Evolutionary conservation across 2,113 vertebrate genomes (phyloP).

Genomic region (Pachyramphus minor): DNA sequence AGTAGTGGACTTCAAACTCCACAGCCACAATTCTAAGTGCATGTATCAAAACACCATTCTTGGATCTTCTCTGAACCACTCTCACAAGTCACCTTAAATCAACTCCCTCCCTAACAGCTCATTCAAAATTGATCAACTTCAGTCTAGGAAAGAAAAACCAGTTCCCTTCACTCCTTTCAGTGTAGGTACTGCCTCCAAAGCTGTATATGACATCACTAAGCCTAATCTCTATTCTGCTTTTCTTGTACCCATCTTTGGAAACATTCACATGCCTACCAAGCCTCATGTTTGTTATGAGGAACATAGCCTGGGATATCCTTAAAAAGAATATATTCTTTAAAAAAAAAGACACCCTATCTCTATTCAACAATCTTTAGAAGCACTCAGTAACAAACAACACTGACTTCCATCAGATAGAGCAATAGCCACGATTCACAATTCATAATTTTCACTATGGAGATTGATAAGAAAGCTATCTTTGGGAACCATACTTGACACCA

Average conservation of each 20-base stretch:
- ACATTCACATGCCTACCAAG: neutral
- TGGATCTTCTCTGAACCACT: neutral
- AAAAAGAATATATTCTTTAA: neutral
- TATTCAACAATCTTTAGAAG: neutral
- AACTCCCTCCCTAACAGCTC: neutral
- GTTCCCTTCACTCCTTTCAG: neutral
- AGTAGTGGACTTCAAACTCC: neutral
- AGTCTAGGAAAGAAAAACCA: neutral
- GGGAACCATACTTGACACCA: neutral
- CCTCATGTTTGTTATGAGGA: neutral
- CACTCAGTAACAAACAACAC: neutral
- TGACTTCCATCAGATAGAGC: neutral
- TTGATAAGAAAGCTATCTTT: neutral
- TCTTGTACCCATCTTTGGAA: neutral
- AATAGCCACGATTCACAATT: neutral
- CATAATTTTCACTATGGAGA: rapidly evolving
- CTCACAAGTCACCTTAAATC: neutral
- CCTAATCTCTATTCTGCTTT: neutral
- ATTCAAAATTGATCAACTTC: neutral
- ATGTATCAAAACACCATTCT: neutral
- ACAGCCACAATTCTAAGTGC: neutral
- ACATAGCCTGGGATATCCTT: neutral
- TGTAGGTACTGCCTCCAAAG: neutral
- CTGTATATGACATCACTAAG: neutral
- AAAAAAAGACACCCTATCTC: neutral